Conservation (phyloP, 2,113 vertebrate species). For the human (Homo sapiens) region DNA sequence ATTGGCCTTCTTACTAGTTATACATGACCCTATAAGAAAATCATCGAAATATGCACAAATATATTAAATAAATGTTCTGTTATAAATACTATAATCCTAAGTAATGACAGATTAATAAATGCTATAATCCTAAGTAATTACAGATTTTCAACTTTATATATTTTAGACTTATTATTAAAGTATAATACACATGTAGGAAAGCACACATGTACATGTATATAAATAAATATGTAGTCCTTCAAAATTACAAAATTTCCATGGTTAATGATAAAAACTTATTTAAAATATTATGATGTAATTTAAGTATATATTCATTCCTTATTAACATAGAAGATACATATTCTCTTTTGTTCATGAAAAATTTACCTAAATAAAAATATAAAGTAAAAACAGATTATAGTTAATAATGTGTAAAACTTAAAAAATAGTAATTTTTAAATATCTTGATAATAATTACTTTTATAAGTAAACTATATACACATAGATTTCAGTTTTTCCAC, state of each 20-base stretch:
- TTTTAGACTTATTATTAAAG: background rate
- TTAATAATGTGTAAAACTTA: background rate
- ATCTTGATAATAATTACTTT: background rate
- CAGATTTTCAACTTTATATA: background rate
- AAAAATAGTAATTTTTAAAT: background rate
- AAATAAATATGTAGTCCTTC: background rate
- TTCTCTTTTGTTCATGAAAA: background rate
- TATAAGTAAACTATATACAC: background rate
- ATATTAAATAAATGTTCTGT: background rate
- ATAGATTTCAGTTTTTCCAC: background rate
- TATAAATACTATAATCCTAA: background rate
- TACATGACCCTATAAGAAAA: background rate
- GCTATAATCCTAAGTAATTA: background rate
- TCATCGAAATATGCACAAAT: background rate
- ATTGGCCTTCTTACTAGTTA: background rate
- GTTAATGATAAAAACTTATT: background rate
- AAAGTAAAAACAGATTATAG: background rate
- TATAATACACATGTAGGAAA: background rate
- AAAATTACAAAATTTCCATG: background rate
- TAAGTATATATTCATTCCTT: background rate
- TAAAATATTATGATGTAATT: background rate
- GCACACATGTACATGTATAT: rapidly evolving
- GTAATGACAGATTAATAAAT: background rate
- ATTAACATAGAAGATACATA: background rate
- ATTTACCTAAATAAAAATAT: background rate